Percentiles rank a stretch among this genome's conserved stretches.
These are phyloP conservation scores for Epicampocera succincta DNA, from an alignment of 2,888 invertebrate species.

Conservation along the genomic window DNA sequence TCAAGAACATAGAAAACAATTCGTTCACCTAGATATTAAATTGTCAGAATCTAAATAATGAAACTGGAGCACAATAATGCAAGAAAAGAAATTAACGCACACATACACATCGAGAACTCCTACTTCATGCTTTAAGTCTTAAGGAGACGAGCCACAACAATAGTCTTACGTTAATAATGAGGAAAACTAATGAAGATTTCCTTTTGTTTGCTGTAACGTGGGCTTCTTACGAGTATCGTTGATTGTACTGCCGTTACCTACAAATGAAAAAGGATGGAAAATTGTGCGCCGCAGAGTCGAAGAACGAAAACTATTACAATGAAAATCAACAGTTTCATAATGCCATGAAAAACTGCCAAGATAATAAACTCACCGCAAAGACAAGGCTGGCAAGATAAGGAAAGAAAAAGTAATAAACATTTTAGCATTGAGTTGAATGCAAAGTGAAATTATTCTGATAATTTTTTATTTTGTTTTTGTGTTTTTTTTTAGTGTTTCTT, in stretches of 20 bases:
- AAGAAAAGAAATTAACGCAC: conserved; percentile 28
- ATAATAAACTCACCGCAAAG: conserved; percentile 51
- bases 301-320: conserved; percentile 30
- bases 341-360: conserved; percentile 48
- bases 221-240: conserved; percentile 30
- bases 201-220: conserved; percentile 5
- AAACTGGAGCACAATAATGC: conserved; percentile 42
- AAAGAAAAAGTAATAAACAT: conserved; percentile 21
- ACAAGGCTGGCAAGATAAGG: conserved; percentile 17
- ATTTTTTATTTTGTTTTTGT: not conserved
- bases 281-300: not conserved
- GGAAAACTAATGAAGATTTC: conserved; percentile 43
- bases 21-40: conserved; percentile 58
- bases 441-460: conserved; percentile 4
- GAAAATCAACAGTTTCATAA: conserved; percentile 47
- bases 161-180: conserved; percentile 52
- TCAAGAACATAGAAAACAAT: conserved; percentile 30
- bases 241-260: conserved; percentile 2
- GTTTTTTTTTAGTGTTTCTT: not conserved
- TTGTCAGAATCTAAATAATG: conserved; percentile 50
- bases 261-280: conserved; percentile 2
- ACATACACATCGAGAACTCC: not conserved
- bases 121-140: not conserved
- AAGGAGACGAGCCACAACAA: conserved; percentile 44
- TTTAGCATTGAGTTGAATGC: conserved; percentile 30